A percentile compares a stretch with the other conserved stretches of the same genome.
These are phyloP conservation scores for Bujurquina vittata DNA, from an alignment of 2,113 vertebrate species.

Conservation along the genomic window DNA sequence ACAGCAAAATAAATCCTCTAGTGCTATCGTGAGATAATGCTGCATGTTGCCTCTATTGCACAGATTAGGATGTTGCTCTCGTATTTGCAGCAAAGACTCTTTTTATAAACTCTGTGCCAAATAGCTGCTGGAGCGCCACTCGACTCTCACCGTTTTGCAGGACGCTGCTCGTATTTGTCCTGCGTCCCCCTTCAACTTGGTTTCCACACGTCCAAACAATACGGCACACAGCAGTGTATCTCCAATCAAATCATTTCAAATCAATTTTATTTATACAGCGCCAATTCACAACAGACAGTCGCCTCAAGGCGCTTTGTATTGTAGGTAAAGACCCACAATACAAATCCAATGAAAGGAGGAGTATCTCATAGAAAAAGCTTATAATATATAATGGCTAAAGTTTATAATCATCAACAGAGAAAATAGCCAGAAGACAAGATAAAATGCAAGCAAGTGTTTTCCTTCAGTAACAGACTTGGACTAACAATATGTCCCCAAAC, in stretches of 20 bases:
- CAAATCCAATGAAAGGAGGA: background rate
- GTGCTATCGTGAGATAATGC: background rate
- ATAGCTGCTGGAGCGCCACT: background rate
- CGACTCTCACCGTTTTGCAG: background rate
- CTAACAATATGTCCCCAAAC: background rate
- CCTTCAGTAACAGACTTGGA: background rate
- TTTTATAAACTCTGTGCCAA: background rate
- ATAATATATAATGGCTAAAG: accelerated
- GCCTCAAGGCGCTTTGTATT: no score
- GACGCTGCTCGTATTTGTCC: background rate
- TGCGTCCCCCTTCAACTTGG: background rate
- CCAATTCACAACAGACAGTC: no score
- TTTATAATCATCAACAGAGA: background rate
- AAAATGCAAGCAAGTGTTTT: background rate
- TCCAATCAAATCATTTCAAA: no score
- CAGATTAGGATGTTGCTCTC: background rate
- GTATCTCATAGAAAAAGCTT: no score
- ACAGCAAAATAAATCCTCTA: slow-evolving; percentile 9
- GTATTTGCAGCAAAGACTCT: background rate
- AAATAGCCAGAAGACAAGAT: background rate
- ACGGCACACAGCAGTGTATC: background rate
- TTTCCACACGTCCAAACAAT: background rate
- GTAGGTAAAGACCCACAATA: no score
- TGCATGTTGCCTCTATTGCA: background rate
- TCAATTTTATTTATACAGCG: no score